phyloP scores from a whole-genome alignment of 92 coral and sea anemone genomes.

The Phenganax subtilis region DNA sequence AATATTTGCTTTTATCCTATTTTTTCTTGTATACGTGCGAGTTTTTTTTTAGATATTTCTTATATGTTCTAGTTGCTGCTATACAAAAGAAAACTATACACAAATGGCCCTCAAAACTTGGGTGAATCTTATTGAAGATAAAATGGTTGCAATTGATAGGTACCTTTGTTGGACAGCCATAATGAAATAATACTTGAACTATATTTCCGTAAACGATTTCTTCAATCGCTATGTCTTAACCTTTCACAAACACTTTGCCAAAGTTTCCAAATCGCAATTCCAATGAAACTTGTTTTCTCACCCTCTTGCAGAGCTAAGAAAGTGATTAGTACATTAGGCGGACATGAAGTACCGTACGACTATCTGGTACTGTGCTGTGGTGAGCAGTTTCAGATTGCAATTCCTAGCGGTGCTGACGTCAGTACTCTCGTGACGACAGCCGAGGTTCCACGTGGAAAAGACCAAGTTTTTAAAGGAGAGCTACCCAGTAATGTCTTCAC shows the following conservation, averaged over 20 bases:
- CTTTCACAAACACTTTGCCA: no score
- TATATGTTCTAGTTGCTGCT: constrained; percentile 59
- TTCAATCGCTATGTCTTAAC: no score
- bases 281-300: no score
- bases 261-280: no score
- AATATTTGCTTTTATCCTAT: background rate
- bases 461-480: constrained; percentile 59
- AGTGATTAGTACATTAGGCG: constrained; percentile 59
- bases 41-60: background rate
- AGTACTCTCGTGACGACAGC: constrained; percentile 89
- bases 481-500: constrained; percentile 76
- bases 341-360: constrained; percentile 78
- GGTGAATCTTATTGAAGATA: constrained; percentile 83
- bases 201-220: no score
- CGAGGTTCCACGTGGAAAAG: constrained; percentile 67
- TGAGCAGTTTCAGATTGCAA: constrained; percentile 82
- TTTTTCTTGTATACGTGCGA: background rate
- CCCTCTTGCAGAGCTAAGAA: constrained; percentile 60
- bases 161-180: background rate
- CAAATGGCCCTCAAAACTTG: constrained; percentile 82
- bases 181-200: no score
- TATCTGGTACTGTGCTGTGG: constrained; percentile 91
- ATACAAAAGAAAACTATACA: constrained; percentile 60
- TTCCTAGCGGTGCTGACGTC: constrained; percentile 92
- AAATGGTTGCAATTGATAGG: constrained; percentile 87